These are phyloP conservation scores for Heliconius ismenius DNA, from an alignment of 2,888 invertebrate genomes.

Conservation along the genomic window DNA sequence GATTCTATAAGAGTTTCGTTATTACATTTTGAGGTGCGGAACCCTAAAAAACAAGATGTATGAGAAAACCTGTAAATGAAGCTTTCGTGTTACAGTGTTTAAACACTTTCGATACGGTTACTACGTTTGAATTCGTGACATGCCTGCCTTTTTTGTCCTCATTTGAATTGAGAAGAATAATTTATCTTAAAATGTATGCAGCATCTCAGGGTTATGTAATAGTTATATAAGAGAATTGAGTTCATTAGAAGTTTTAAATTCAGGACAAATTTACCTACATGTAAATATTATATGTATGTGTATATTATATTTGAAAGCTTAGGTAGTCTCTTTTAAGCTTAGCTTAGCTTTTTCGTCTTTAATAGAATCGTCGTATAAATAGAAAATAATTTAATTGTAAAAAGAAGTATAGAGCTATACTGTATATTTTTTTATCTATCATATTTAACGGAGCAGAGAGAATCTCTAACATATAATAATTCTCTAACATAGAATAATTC, in stretches of 20 bases:
- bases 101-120: constrained; percentile 33
- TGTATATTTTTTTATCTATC: no score
- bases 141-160: constrained; percentile 30
- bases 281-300: not conserved
- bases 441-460: no score
- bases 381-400: no score
- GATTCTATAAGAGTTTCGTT: no score
- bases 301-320: not conserved
- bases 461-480: no score
- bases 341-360: no score
- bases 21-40: no score
- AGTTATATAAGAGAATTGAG: constrained; percentile 7
- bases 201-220: constrained; percentile 38
- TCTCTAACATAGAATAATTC: no score
- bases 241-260: not conserved
- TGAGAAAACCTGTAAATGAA: constrained; percentile 29
- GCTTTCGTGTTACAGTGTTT: constrained; percentile 33
- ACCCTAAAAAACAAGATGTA: not conserved
- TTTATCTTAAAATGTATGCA: constrained; percentile 34
- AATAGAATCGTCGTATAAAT: no score
- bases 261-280: not conserved
- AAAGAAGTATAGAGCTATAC: no score
- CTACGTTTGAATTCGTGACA: constrained; percentile 37
- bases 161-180: constrained; percentile 33
- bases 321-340: no score